A percentile compares a stretch with the other conserved stretches of the same genome.
Conservation (phyloP, 2,888 invertebrate species). For the Xestobium rufovillosum region DNA sequence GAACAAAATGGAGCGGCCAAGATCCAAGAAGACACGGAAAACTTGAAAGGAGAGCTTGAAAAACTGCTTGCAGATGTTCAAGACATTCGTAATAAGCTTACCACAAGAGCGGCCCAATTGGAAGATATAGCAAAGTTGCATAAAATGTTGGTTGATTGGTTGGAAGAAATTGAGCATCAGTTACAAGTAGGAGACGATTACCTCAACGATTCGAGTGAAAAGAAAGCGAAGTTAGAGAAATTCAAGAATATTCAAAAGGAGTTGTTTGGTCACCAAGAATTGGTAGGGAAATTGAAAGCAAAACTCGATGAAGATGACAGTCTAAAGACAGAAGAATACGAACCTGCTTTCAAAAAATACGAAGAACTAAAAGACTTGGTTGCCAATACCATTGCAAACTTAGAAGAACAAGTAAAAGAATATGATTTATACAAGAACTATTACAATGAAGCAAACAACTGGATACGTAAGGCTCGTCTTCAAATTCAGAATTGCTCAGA, state of each 20-base stretch:
- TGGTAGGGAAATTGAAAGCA: slow-evolving; percentile 67
- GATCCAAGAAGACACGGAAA: slow-evolving; percentile 88
- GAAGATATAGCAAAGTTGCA: slow-evolving; percentile 83
- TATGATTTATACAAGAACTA: slow-evolving; percentile 83
- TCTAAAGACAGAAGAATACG: slow-evolving; percentile 53
- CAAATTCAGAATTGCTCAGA: slow-evolving; percentile 79
- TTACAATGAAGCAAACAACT: slow-evolving; percentile 75
- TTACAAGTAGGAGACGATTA: slow-evolving; percentile 65
- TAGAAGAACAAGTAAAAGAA: slow-evolving; percentile 76
- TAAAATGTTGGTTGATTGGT: slow-evolving; percentile 76
- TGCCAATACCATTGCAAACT: slow-evolving; percentile 56
- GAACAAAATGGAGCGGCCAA: slow-evolving; percentile 80
- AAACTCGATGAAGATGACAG: slow-evolving; percentile 65
- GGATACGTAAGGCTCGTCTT: slow-evolving; percentile 73
- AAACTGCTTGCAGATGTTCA: slow-evolving; percentile 75
- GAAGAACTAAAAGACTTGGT: slow-evolving; percentile 61
- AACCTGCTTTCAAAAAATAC: slow-evolving; percentile 63
- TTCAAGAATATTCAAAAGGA: slow-evolving; percentile 77
- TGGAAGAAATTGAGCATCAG: slow-evolving; percentile 81
- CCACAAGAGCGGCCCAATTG: slow-evolving; percentile 66
- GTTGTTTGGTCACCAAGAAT: slow-evolving; percentile 69
- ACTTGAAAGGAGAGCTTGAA: slow-evolving; percentile 82
- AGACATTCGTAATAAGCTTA: slow-evolving; percentile 67
- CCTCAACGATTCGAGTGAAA: slow-evolving; percentile 83
- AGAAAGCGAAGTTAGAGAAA: slow-evolving; percentile 82